These are phyloP conservation scores for Copsychus sechellarum DNA, from an alignment of 2,113 vertebrate genomes.

Conservation along the genomic window DNA sequence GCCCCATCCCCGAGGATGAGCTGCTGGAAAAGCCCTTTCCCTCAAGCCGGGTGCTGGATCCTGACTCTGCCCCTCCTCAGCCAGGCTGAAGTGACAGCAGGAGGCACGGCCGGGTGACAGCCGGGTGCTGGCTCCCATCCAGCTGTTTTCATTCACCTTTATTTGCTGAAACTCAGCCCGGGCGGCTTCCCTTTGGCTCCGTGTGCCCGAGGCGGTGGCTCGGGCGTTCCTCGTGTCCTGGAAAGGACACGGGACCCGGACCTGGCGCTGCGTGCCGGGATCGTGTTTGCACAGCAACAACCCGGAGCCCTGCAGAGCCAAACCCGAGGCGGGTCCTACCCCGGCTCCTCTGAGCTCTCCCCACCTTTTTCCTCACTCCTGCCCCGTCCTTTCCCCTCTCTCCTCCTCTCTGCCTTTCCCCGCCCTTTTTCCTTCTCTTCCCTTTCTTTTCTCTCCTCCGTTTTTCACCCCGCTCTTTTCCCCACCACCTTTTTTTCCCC, in stretches of 20 bases:
- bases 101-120: rapidly evolving
- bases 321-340: neutral
- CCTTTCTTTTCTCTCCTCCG: neutral
- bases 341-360: neutral
- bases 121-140: rapidly evolving
- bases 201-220: neutral
- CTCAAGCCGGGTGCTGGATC: rapidly evolving
- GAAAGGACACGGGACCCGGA: neutral
- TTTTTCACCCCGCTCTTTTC: no score
- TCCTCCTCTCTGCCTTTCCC: rapidly evolving
- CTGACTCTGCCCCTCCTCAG: rapidly evolving
- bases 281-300: neutral
- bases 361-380: neutral
- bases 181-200: neutral
- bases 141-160: neutral
- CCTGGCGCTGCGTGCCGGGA: rapidly evolving
- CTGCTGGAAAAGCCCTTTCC: no score
- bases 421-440: rapidly evolving
- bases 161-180: neutral
- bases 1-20: neutral
- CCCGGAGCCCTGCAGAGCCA: neutral
- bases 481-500: neutral
- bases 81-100: neutral
- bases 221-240: neutral
- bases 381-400: neutral